Evolutionary conservation across 1,140 invertebrate genomes (phyloP).

Genomic region (Luehdorfia chinensis): DNA sequence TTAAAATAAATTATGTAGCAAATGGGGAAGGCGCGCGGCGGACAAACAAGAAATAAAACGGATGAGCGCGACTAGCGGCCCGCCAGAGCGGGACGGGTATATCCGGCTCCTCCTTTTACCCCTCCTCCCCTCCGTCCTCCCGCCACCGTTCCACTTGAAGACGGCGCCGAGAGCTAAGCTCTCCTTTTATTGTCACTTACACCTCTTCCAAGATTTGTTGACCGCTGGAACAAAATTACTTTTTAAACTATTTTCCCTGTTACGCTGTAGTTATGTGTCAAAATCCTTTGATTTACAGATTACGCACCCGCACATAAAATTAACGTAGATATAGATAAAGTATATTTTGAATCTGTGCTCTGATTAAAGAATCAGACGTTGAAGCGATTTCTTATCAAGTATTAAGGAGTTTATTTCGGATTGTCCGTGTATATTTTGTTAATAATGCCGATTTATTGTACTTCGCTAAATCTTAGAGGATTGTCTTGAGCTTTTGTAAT

Average conservation of each 20-base stretch:
- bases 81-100: constrained; percentile 41
- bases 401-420: constrained; percentile 52
- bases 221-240: constrained; percentile 36
- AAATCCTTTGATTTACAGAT: constrained; percentile 11
- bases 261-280: constrained; percentile 27
- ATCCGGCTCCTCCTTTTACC: constrained; percentile 30
- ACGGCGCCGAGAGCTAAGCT: constrained; percentile 68
- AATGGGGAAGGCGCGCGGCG: constrained; percentile 56
- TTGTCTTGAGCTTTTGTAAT: constrained; percentile 12
- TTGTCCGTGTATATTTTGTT: constrained; percentile 54
- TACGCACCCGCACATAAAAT: constrained; percentile 13
- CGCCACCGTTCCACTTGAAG: constrained; percentile 56
- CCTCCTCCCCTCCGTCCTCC: constrained; percentile 24
- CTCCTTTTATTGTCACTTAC: constrained; percentile 74
- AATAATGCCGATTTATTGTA: constrained; percentile 40
- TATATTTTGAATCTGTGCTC: constrained; percentile 54
- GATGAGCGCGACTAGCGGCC: constrained; percentile 46
- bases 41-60: constrained; percentile 71
- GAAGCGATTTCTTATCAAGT: constrained; percentile 60
- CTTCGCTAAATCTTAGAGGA: constrained; percentile 22
- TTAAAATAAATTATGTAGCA: constrained; percentile 75
- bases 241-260: constrained; percentile 23
- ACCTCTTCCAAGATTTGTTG: constrained; percentile 65
- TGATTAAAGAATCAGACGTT: constrained; percentile 58
- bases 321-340: constrained; percentile 36